Percentiles rank a stretch among this genome's conserved stretches.
Conservation (phyloP, 1,140 invertebrate species). For the Drosophila jambulina region DNA sequence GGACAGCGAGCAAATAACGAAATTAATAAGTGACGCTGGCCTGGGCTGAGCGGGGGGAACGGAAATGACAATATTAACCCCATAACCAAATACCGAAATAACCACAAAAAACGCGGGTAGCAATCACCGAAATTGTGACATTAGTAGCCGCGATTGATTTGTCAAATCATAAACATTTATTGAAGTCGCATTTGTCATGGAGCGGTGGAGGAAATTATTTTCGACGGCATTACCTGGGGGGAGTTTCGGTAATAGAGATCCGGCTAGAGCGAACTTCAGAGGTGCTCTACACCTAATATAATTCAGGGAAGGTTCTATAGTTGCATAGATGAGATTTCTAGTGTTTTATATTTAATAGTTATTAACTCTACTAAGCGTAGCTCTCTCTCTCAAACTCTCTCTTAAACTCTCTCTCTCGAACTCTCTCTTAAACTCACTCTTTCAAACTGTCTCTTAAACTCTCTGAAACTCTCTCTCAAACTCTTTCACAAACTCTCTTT, state of each 20-base stretch:
- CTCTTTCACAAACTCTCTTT: neutral
- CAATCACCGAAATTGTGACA: conserved; percentile 61
- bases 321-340: neutral
- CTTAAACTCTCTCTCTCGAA: no score
- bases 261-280: neutral
- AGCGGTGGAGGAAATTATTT: conserved; percentile 3
- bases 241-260: neutral
- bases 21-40: conserved; percentile 68
- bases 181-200: conserved; percentile 53
- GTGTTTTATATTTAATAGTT: neutral
- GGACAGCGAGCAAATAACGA: conserved; percentile 71
- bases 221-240: neutral
- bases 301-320: neutral
- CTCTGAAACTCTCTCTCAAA: no score
- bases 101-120: conserved; percentile 6
- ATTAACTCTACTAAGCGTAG: neutral
- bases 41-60: neutral
- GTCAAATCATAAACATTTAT: conserved; percentile 77
- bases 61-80: neutral
- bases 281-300: neutral
- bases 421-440: no score
- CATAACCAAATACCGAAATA: conserved; percentile 6
- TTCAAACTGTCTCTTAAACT: no score
- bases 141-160: conserved; percentile 77
- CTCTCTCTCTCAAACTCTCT: no score